phyloP scores from a whole-genome alignment of 2,113 vertebrate species.

The Atractosteus spatula region DNA sequence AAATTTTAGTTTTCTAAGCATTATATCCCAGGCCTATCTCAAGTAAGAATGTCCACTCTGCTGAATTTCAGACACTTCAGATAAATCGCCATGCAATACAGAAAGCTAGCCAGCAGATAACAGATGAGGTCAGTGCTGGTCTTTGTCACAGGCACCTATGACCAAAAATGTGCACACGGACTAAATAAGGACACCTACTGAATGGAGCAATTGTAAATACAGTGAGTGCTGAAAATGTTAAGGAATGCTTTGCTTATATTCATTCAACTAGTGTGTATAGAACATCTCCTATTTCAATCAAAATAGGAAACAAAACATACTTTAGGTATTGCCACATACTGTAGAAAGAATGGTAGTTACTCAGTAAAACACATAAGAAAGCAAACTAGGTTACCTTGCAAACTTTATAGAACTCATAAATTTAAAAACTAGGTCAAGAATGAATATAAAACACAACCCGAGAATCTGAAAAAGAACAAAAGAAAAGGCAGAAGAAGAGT shows the following conservation, averaged over 20 bases:
- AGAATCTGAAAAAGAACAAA: conserved; percentile 16
- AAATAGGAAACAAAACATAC: too few relatives aligned
- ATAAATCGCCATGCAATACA: conserved; percentile 1
- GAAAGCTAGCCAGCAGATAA: conserved; percentile 40
- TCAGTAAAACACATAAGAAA: too few relatives aligned
- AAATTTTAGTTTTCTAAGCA: conserved; percentile 30
- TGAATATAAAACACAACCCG: background rate
- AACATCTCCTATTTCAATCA: too few relatives aligned
- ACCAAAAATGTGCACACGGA: conserved; percentile 32
- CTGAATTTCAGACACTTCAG: conserved; percentile 27
- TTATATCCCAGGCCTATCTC: conserved; percentile 38
- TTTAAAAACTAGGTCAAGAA: too few relatives aligned
- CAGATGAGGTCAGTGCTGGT: conserved; percentile 41
- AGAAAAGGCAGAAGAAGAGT: conserved; percentile 7
- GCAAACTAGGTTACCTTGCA: too few relatives aligned
- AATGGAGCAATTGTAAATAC: conserved; percentile 25
- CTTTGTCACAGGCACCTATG: conserved; percentile 52
- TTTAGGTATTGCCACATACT: too few relatives aligned
- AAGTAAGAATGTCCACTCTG: conserved; percentile 54
- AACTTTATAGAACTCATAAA: too few relatives aligned
- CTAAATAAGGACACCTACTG: conserved; percentile 43
- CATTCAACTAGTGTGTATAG: too few relatives aligned
- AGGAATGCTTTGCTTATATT: too few relatives aligned
- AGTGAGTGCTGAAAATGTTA: too few relatives aligned
- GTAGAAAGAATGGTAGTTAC: too few relatives aligned